phyloP scores from a whole-genome alignment of 2,113 vertebrate genomes.

The Eudyptes chrysolophus region DNA sequence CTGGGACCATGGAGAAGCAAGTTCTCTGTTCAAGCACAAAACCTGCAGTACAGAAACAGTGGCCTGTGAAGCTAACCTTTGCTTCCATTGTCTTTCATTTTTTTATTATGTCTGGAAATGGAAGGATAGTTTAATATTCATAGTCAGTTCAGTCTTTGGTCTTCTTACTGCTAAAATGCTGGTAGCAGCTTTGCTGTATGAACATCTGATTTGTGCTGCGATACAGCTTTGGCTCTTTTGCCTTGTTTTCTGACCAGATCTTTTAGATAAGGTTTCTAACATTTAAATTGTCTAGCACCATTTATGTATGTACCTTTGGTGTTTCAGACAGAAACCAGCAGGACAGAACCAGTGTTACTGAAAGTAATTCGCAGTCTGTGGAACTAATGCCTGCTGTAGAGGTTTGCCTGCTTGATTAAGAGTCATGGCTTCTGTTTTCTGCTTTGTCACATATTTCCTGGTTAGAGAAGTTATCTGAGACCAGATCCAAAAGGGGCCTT shows the following conservation, averaged over 20 bases:
- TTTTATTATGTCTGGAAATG: not conserved
- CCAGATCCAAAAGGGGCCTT: not conserved
- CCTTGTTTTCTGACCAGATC: not conserved
- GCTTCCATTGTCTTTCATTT: not conserved
- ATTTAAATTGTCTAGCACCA: not conserved
- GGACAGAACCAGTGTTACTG: not conserved
- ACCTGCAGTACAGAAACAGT: not conserved
- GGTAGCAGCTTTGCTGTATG: not conserved
- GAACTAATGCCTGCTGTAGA: not conserved
- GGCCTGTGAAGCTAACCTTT: not conserved
- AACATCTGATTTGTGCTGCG: not conserved
- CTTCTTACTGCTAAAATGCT: not conserved
- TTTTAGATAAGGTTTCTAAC: not conserved
- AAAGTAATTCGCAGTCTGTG: not conserved
- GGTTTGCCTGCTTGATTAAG: not conserved
- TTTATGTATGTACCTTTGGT: too few relatives aligned
- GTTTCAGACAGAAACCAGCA: not conserved
- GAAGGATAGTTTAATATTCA: not conserved
- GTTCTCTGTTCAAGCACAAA: not conserved
- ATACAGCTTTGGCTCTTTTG: not conserved
- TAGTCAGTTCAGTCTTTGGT: not conserved
- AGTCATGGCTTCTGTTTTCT: not conserved
- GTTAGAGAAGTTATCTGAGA: not conserved
- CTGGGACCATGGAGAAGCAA: not conserved
- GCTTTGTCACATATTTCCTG: not conserved